Evolutionary conservation across 2,888 invertebrate species (phyloP), one percentile per base, ranked within the genome.

Genomic region (Timandra comae): DNA sequence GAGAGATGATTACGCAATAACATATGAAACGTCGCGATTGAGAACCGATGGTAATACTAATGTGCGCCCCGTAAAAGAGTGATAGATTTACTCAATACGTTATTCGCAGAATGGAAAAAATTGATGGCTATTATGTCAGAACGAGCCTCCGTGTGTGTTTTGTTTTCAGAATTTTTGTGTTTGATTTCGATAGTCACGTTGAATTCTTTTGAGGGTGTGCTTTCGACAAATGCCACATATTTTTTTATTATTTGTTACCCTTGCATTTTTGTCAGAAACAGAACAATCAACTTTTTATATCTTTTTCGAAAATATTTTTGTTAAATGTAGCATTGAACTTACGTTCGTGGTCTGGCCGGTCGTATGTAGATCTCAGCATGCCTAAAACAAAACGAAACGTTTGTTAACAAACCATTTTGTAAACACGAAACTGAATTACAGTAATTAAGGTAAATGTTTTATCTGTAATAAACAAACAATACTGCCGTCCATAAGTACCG

Each of bases 341-440:
- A 85, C 85, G 85, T 81, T 85, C 85, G 85, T 85, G 85, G 58
- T 85, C 85, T 64, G 81, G 75, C 35, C 85, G 71, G 49, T 85
- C 85, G 76, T 68, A 85, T 45, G 84, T 81, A 32, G 80, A 74
- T 67, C 85, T 84, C 77, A 85, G 82, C 85, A 85, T 85, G 73
- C 85, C 85, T 85, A 72, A 0, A 63, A 63, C 52, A 60, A 58
- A 20, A 12, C 7, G 35, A 47, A 25, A 32, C n/a, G 6, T 5
- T 1, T 16, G 3, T 16, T 1, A 16, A 16, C n/a, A n/a, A n/a
- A n/a, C n/a, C n/a, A n/a, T n/a, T n/a, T n/a, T n/a, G n/a, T n/a
- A n/a, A n/a, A n/a, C n/a, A n/a, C n/a, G n/a, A n/a, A n/a, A n/a
- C n/a, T n/a, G n/a, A n/a, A n/a, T n/a, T n/a, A n/a, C n/a, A n/a